Conservation (phyloP, 2,113 vertebrate genomes). For the Mola mola region DNA sequence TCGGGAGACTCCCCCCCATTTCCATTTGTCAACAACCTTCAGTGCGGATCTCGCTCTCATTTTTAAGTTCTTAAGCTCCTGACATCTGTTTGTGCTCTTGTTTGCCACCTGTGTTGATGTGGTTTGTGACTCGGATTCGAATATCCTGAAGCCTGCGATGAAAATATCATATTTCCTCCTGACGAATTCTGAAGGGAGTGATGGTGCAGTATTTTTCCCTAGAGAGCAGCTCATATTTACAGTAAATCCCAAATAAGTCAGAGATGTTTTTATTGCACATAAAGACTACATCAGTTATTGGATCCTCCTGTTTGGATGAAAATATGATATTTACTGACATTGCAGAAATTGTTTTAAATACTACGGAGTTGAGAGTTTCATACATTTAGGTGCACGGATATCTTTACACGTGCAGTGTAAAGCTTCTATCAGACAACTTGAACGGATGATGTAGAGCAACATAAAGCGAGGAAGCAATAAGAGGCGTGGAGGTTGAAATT, state of each 20-base stretch:
- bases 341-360: not conserved
- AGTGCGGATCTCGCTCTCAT: not conserved
- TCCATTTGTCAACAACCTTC: not conserved
- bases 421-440: too few species aligned
- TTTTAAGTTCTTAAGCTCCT: conserved; percentile 18
- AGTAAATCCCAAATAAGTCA: conserved; percentile 9
- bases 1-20: too few species aligned
- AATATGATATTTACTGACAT: not conserved
- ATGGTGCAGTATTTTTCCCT: too few species aligned
- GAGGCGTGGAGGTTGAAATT: too few species aligned
- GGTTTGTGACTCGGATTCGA: conserved; percentile 9
- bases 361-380: not conserved
- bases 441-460: too few species aligned
- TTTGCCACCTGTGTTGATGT: conserved; percentile 25
- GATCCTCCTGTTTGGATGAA: conserved; percentile 1
- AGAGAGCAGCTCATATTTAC: conserved; percentile 17
- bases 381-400: too few species aligned
- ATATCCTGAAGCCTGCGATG: conserved; percentile 3
- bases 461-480: too few species aligned
- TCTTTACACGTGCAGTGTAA: too few species aligned
- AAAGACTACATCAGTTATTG: conserved; percentile 2
- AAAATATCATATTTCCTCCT: not conserved
- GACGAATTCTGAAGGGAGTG: not conserved
- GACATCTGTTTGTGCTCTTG: conserved; percentile 36
- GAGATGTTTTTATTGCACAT: conserved; percentile 4